Conservation (phyloP, 2,888 invertebrate species). For the Mimas tiliae region DNA sequence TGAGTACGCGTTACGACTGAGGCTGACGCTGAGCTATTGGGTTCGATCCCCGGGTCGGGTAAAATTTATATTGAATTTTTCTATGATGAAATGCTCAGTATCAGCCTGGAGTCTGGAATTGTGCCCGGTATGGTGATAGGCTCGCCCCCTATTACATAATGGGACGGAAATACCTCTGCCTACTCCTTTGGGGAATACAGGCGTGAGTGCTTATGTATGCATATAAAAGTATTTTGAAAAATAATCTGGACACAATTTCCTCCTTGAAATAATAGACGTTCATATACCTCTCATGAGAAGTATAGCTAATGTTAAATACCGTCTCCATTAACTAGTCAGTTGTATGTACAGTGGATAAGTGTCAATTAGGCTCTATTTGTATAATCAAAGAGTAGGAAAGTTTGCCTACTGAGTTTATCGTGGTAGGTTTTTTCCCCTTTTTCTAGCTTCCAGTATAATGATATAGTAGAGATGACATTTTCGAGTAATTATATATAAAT, state of each 20-base stretch:
- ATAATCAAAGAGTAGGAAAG: neutral
- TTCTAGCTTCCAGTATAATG: neutral
- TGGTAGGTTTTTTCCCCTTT: neutral
- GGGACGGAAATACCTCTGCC: too few relatives aligned
- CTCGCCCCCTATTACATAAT: too few relatives aligned
- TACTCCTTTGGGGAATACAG: too few relatives aligned
- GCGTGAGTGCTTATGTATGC: neutral
- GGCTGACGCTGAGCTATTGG: too few relatives aligned
- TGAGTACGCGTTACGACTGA: too few relatives aligned
- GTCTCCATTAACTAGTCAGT: slow-evolving; percentile 33
- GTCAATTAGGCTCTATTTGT: slow-evolving; percentile 16
- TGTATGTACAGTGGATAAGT: slow-evolving; percentile 27
- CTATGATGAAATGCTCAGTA: too few relatives aligned
- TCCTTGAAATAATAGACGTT: slow-evolving; percentile 14
- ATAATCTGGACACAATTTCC: neutral
- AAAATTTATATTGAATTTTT: too few relatives aligned
- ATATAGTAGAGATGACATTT: neutral
- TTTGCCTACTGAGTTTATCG: neutral
- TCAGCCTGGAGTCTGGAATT: too few relatives aligned
- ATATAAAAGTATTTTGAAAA: neutral
- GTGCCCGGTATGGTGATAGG: too few relatives aligned
- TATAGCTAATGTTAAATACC: slow-evolving; percentile 27
- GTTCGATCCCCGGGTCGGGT: too few relatives aligned
- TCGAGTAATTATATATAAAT: too few relatives aligned
- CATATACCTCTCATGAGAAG: neutral